These are phyloP conservation scores for Cathartes aura DNA, from an alignment of 2,113 vertebrate genomes.

Conservation along the genomic window DNA sequence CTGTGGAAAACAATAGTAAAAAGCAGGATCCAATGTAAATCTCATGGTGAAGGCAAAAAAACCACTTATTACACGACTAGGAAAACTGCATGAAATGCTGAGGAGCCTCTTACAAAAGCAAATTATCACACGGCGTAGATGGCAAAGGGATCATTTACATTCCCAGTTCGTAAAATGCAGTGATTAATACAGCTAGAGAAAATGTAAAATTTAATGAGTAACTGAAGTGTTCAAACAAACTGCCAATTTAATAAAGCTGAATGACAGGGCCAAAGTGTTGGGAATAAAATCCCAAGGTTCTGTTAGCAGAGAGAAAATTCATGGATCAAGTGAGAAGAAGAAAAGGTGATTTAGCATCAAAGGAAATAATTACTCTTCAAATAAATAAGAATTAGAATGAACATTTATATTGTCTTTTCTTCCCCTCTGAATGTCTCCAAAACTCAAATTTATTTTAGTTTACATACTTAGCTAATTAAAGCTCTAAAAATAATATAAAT, in stretches of 20 bases:
- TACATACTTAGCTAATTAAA: slow-evolving; percentile 56
- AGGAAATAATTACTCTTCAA: slow-evolving; percentile 44
- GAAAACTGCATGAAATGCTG: background rate
- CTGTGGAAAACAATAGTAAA: background rate
- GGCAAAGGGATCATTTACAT: slow-evolving; percentile 39
- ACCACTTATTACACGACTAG: background rate
- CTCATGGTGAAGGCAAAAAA: background rate
- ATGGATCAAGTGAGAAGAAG: background rate
- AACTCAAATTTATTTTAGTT: slow-evolving; percentile 35
- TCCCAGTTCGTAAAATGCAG: slow-evolving; percentile 3
- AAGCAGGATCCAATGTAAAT: background rate
- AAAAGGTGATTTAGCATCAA: slow-evolving; percentile 42
- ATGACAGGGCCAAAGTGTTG: background rate
- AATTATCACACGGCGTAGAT: background rate
- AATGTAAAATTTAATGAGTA: slow-evolving; percentile 48
- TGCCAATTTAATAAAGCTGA: slow-evolving; percentile 22
- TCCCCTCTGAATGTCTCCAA: background rate
- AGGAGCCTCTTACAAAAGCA: background rate
- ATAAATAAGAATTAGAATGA: slow-evolving; percentile 25
- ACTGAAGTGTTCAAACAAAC: slow-evolving; percentile 41
- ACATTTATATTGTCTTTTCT: slow-evolving; percentile 6
- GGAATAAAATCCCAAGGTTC: slow-evolving; percentile 23
- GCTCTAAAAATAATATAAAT: slow-evolving; percentile 27
- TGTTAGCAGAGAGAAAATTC: slow-evolving; percentile 6
- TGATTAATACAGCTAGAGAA: slow-evolving; percentile 41